Evolutionary conservation across 2,113 vertebrate species (phyloP).

Genomic region (Saguinus midas): DNA sequence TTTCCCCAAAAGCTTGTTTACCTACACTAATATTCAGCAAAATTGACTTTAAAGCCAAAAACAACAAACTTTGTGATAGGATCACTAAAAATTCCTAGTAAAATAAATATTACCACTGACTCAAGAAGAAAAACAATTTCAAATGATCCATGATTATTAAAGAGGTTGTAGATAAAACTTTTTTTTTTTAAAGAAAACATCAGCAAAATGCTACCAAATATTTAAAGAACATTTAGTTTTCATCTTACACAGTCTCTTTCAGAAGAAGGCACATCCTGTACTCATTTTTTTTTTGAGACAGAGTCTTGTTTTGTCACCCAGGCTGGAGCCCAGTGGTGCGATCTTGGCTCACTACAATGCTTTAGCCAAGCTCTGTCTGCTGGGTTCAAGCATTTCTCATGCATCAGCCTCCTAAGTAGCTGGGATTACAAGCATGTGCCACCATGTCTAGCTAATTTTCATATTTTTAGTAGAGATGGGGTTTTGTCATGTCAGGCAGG

Average conservation of each 20-base stretch:
- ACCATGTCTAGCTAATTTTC: too few relatives aligned
- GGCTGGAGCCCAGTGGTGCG: too few relatives aligned
- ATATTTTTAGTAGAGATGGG: too few relatives aligned
- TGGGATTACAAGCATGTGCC: too few relatives aligned
- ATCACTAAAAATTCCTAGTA: conserved; percentile 23
- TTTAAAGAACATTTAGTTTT: neutral
- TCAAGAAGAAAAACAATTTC: conserved; percentile 20
- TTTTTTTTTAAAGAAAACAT: neutral
- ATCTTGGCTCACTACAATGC: too few relatives aligned
- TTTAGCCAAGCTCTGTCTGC: too few relatives aligned
- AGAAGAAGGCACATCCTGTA: neutral
- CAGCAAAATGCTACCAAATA: neutral
- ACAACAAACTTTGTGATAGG: neutral
- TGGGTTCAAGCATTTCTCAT: too few relatives aligned
- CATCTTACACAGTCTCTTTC: neutral
- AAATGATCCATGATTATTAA: neutral
- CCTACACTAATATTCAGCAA: neutral
- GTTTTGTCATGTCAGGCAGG: too few relatives aligned
- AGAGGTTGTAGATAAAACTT: neutral
- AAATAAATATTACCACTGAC: conserved; percentile 7
- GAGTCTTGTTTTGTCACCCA: too few relatives aligned
- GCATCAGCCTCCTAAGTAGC: too few relatives aligned
- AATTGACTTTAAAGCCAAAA: neutral
- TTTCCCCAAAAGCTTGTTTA: neutral
- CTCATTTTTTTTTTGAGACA: neutral